Base-by-base conservation (phyloP, 2,113 vertebrate genomes). In the Leptodactylus fuscus region DNA sequence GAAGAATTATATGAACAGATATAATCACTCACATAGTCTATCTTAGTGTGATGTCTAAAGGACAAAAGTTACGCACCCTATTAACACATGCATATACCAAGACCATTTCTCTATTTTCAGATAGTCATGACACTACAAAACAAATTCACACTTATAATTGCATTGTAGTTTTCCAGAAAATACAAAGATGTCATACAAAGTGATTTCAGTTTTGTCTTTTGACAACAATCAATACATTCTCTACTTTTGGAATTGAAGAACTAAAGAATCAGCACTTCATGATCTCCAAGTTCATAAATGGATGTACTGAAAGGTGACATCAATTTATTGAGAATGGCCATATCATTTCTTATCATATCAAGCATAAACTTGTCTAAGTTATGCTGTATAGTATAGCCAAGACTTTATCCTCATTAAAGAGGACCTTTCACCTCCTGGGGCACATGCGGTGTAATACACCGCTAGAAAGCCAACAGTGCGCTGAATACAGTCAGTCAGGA, bases 91-190 rank as follows among this genome's bases (percentile, higher is more conserved):
- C n/a, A 60, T 2, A 80, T 60, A 58, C 60, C 9, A 6, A 76
- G 41, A 22, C 20, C 5, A 22, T 44, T 79, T 60, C 32, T 79
- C 32, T n/a, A 60, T 41, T 60, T 79, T 60, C 20, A 27, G 0
- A 15, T 41, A 36, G 7, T 62, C n/a, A 24, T 41, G 36, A 80
- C 27, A 16, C n/a, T 27, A 11, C 60, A 80, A 73, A 60, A 80
- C 34, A 80, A 62, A 80, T 80, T 80, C n/a, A 60, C 77, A 80
- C 77, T 38, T 80, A n/a, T 62, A 80, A 80, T 80, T 80, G 77
- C 55, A 34, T 62, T 62, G 34, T 29, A 62, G 77, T 27, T 44
- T 60, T 22, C 76, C 29, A 58, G 51, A 53, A 60, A 79, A 60
- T 55, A 34, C 20, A 36, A 41, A 60, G 4, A 79, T 80, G 76